Base-by-base conservation (phyloP, 2,797 vertebrate genomes). In the Gouania willdenowi region DNA sequence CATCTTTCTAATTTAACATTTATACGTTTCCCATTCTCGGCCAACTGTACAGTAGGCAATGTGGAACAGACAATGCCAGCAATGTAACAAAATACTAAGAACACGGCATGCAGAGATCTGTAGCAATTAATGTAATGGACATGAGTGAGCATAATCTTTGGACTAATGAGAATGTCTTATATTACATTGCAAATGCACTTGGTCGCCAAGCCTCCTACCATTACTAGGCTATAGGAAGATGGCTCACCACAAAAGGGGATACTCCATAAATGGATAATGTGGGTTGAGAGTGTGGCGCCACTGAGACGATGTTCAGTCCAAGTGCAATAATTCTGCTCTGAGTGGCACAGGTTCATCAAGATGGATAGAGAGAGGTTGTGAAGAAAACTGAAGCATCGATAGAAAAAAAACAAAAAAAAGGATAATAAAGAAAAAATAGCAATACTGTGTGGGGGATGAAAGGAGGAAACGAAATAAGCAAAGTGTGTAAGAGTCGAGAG, bases 81-180 rank as follows among this genome's bases (percentile, higher is more conserved):
- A 12, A 57, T 63, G 82, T 81, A 84, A 83, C 73, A 42, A 52
- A 79, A 80, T 53, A 81, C 69, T 20, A 62, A 43, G 51, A 66
- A 69, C 50, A 77, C 11, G 47, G 66, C 56, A 68, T 69, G 64
- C 68, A 67, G 55, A 69, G 62, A 83, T 77, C 70, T 77, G 76
- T 66, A 69, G 77, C 77, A 88, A 87, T 90, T 88, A 89, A 84
- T 85, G 81, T 82, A 88, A 87, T 84, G 84, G 82, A 85, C 83
- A 80, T 69, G 65, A 72, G 72, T 73, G 45, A 57, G 65, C 47
- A 39, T 47, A 72, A 71, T 77, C 50, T 58, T 62, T 41, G 41
- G 59, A 63, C 79, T 85, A 81, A 85, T 83, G 80, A 82, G 70
- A 75, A 78, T 49, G 73, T 83, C 81, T 85, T 83, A 52, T 78